Conservation (phyloP, 2,113 vertebrate genomes). For the Canis aureus region DNA sequence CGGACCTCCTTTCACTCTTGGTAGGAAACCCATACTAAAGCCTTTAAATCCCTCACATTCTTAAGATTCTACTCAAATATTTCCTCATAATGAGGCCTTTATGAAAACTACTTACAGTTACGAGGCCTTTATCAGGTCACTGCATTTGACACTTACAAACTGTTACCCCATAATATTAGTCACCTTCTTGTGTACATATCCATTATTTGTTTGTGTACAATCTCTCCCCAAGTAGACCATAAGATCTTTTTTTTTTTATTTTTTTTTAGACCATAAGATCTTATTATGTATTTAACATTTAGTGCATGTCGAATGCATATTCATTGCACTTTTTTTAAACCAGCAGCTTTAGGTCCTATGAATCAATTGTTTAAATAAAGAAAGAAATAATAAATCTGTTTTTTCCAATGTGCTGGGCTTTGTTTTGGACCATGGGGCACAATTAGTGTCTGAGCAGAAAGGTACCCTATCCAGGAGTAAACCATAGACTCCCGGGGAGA, state of each 20-base stretch:
- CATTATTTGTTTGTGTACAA: neutral
- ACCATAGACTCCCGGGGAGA: neutral
- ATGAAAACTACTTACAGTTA: neutral
- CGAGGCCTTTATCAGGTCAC: neutral
- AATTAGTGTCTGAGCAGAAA: neutral
- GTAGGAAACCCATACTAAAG: neutral
- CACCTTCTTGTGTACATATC: neutral
- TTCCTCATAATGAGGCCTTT: neutral
- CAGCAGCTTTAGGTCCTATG: conserved; percentile 24
- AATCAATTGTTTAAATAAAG: neutral
- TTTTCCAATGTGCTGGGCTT: neutral
- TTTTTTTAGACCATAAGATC: neutral
- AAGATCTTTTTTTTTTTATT: too few relatives aligned
- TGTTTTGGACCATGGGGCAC: neutral
- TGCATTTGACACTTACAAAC: neutral
- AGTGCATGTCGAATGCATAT: neutral
- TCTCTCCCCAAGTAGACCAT: neutral
- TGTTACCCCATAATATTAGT: neutral
- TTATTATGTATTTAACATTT: neutral
- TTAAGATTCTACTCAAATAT: neutral
- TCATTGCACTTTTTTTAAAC: neutral
- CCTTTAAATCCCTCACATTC: neutral
- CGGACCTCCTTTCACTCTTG: neutral
- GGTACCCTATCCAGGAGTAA: neutral
- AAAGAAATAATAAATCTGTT: neutral